These are phyloP conservation scores for Hipparchia semele DNA, from an alignment of 2,888 invertebrate species.

Conservation along the genomic window DNA sequence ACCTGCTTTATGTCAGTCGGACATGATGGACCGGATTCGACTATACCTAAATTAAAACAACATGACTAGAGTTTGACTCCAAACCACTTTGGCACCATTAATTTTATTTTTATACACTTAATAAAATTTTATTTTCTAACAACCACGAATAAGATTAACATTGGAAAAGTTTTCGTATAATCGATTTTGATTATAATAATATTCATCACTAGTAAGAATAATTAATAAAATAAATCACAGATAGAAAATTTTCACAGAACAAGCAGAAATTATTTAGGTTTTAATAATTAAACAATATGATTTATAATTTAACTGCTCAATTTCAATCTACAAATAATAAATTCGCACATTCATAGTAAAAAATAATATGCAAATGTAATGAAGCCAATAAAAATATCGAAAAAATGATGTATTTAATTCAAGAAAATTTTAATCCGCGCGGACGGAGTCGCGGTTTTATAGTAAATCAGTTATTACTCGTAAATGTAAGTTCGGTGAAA, in stretches of 20 bases:
- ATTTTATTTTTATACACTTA: constrained; percentile 12
- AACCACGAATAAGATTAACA: constrained; percentile 9
- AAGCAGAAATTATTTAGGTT: no score
- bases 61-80: constrained; percentile 65
- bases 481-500: neutral
- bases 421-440: no score
- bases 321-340: no score
- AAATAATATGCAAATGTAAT: no score
- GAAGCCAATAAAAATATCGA: no score
- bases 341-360: no score
- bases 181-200: neutral
- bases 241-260: neutral
- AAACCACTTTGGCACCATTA: constrained; percentile 61
- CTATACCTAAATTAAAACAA: constrained; percentile 39
- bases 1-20: no score
- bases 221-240: neutral
- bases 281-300: no score
- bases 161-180: constrained; percentile 5
- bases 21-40: neutral
- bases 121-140: constrained; percentile 10
- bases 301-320: no score
- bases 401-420: no score
- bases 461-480: no score
- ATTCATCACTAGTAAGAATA: neutral
- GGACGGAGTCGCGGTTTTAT: no score